Base-by-base conservation (phyloP, 2,888 invertebrate species). In the Elmis aenea region DNA sequence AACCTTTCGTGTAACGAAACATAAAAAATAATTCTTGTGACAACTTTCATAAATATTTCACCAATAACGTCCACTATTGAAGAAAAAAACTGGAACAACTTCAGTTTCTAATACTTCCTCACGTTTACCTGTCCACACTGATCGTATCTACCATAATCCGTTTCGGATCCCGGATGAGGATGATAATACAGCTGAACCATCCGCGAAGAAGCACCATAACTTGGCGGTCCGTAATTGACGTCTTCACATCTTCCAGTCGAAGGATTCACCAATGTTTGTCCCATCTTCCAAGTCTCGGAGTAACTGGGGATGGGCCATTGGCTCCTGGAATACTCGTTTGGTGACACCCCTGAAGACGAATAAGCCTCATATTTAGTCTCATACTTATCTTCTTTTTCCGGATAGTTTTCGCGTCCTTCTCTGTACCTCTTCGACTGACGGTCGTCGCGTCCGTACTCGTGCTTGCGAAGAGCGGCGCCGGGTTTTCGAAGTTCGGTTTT, bases 311-410 rank as follows among this genome's bases (percentile, higher is more conserved):
- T 10, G 9, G 25, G n/a, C 32, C 35, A 35, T 3, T 18, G 28
- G 6, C 6, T 16, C 33, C 42, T 42, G 34, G 9, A 42, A 42
- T 14, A n/a, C 13, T 28, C n/a, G n/a, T n/a, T n/a, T n/a, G n/a
- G n/a, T n/a, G n/a, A n/a, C n/a, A n/a, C n/a, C n/a, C n/a, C n/a
- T n/a, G n/a, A n/a, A n/a, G n/a, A n/a, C n/a, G n/a, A n/a, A n/a
- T n/a, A n/a, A n/a, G n/a, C n/a, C n/a, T n/a, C n/a, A n/a, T n/a
- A n/a, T n/a, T n/a, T n/a, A n/a, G n/a, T n/a, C n/a, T n/a, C n/a
- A n/a, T 30, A 37, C 29, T 26, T 33, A 26, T 27, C 21, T 2
- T 16, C 12, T 6, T 25, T 11, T n/a, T 27, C 32, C 9, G 22
- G 31, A 8, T 31, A 31, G 8, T 25, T 9, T 5, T 32, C 31